A percentile compares a stretch with the other conserved stretches of the same genome.
phyloP scores from a whole-genome alignment of 2,113 vertebrate species.

The Steatornis caripensis region DNA sequence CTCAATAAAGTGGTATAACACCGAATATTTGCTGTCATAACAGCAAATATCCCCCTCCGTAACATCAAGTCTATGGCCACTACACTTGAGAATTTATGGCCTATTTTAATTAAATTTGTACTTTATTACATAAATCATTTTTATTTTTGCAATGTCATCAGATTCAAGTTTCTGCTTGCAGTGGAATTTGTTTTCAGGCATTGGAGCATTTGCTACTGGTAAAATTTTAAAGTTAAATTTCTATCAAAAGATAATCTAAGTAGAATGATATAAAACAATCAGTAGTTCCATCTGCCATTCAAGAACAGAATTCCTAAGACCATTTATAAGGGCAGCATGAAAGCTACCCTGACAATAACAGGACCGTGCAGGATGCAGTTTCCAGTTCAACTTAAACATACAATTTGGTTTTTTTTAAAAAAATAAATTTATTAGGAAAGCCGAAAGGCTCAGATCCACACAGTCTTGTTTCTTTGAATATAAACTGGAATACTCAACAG shows the following conservation, averaged over 20 bases:
- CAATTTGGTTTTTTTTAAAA: not conserved
- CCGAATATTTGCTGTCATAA: not conserved
- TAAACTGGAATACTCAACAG: not conserved
- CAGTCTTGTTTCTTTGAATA: not conserved
- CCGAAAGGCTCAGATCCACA: not conserved
- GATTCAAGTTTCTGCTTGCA: not conserved
- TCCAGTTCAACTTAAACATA: not conserved
- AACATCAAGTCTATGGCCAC: not conserved
- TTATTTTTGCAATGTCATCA: not conserved
- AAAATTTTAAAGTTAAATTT: not conserved
- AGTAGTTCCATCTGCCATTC: not conserved
- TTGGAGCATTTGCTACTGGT: not conserved
- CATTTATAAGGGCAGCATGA: not conserved
- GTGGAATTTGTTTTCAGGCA: conserved; percentile 19
- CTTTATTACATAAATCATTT: not conserved
- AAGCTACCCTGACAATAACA: not conserved
- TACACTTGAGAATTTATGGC: conserved; percentile 3
- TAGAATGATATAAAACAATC: not conserved
- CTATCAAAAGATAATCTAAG: not conserved
- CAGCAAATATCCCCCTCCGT: too few relatives aligned
- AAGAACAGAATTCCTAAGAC: not conserved
- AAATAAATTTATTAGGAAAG: not conserved
- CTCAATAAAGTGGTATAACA: conserved; percentile 10
- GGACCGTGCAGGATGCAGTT: not conserved
- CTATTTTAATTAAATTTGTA: conserved; percentile 1